phyloP scores from a whole-genome alignment of 2,888 invertebrate species.

The Drosophila lutescens region DNA sequence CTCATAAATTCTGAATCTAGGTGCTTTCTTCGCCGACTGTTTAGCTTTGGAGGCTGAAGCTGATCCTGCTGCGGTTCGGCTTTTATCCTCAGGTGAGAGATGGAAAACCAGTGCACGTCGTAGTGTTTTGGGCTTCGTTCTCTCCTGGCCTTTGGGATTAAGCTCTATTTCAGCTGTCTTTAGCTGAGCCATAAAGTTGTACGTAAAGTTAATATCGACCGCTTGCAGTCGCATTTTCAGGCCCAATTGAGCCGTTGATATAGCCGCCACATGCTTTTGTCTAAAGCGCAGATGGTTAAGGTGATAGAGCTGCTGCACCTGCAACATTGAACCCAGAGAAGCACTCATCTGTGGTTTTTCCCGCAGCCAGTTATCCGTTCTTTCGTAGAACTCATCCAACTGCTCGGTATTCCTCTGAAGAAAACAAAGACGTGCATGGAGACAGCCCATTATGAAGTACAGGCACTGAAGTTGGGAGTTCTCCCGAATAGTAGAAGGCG shows the following conservation, averaged over 20 bases:
- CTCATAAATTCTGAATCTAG: conserved; percentile 50
- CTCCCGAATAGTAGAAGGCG: conserved; percentile 37
- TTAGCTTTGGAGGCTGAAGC: not conserved
- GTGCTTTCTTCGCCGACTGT: conserved; percentile 20
- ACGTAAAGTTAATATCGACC: conserved; percentile 65
- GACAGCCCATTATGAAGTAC: conserved; percentile 74
- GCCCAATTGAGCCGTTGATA: conserved; percentile 49
- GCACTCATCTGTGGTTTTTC: conserved; percentile 29
- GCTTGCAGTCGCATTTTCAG: conserved; percentile 31
- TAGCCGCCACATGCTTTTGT: conserved; percentile 61
- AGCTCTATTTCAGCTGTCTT: conserved; percentile 54
- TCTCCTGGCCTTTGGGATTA: conserved; percentile 11
- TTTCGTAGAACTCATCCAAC: conserved; percentile 72
- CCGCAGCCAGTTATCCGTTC: conserved; percentile 62
- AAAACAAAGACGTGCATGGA: conserved; percentile 78
- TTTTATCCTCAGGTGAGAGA: conserved; percentile 54
- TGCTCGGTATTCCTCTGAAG: conserved; percentile 70
- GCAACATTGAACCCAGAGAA: conserved; percentile 52
- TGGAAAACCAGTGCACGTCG: conserved; percentile 70
- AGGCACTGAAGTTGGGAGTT: conserved; percentile 70
- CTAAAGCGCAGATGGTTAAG: conserved; percentile 75
- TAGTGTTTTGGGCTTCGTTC: not conserved
- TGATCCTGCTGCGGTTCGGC: not conserved
- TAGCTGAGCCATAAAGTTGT: conserved; percentile 71
- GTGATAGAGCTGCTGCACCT: conserved; percentile 69